Evolutionary conservation across 1,140 invertebrate genomes (phyloP), one percentile per base, ranked within the genome.

Genomic region (Procambarus virginalis): DNA sequence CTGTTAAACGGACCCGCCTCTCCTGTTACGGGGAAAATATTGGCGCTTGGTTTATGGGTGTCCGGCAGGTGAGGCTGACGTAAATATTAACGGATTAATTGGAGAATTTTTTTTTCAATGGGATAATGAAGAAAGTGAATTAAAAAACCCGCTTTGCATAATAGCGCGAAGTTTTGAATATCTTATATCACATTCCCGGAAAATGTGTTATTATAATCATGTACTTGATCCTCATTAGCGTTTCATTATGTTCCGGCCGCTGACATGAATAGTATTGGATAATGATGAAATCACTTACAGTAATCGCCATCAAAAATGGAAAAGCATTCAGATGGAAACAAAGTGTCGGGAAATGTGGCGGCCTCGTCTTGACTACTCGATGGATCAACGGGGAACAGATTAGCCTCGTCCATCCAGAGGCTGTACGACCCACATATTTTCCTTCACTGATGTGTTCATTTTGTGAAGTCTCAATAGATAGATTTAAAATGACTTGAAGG

Each of bases 1-100:
- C 86, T 88, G 86, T 88, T 88, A 88, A 88, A 79, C 78, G 86
- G 86, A 81, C 68, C 86, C 86, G 86, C 86, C 86, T 88, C 86
- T 88, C 86, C 86, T 88, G 86, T 88, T 88, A 88, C 86, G 68
- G 60, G 78, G 86, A 81, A 88, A 88, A 88, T 80, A 88, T 88
- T 68, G 86, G 9, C 70, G 77, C 45, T 80, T 88, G 86, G 55
- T 88, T 88, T 88, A 88, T 82, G 86, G 87, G 20, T 12, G 20
- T 20, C 48, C 6, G 9, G 79, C 79, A 84, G 81, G 87, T 83
- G 87, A 89, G 70, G 34, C 73, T 83, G 87, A 89, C 86, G 78
- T 81, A 81, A 70, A 88, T 88, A 88, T 88, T 55, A 80, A 48
- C 77, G 78, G 49, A 88, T 88, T 88, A 88, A 88, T 88, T 88